Base-by-base conservation (phyloP, 2,797 vertebrate species). In the Saxicola maurus region DNA sequence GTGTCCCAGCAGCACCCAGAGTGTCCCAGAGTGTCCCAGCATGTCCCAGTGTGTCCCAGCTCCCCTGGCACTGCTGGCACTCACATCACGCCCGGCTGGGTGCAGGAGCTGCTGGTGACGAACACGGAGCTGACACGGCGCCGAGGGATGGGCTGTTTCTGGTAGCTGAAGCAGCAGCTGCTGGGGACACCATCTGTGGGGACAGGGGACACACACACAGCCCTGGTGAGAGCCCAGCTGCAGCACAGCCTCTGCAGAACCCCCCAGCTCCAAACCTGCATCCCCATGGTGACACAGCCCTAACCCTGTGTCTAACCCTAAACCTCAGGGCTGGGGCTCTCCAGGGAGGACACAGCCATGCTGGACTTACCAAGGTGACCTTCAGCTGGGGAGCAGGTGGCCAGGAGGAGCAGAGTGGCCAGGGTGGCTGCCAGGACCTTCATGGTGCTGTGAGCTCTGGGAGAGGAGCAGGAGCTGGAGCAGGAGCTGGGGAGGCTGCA, bases 1-100 rank as follows among this genome's bases (percentile, higher is more conserved):
- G 11, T 3, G 24, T 18, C 31, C 62, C 55, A 0, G 0, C 1
- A 37, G n/a, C n/a, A n/a, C 35, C 14, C 37, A 6, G 37, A 38
- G 37, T 38, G 37, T 38, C 37, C 37, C 37, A 43, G 10, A 43
- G 42, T 20, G 42, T 20, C 42, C 42, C 42, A 40, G 38, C 38
- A 9, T 3, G 24, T 17, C 37, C 59, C 55, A 0, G 15, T 0
- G 0, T 1, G 8, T 33, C 49, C 42, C 6, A 0, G 1, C 1
- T 3, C 3, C 16, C 28, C 1, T 9, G 0, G 9, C 5, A 13
- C 10, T 42, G 51, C 30, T 1, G 1, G 8, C 20, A 93, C 86
- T 91, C 83, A 86, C 93, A 90, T 55, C 65, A 66, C 81, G 0
- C 11, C 93, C 0, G 43, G 91, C 0, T 12, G 18, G 17, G 2